Base-by-base conservation (phyloP, 1,140 invertebrate species). In the Pogonus chalceus region DNA sequence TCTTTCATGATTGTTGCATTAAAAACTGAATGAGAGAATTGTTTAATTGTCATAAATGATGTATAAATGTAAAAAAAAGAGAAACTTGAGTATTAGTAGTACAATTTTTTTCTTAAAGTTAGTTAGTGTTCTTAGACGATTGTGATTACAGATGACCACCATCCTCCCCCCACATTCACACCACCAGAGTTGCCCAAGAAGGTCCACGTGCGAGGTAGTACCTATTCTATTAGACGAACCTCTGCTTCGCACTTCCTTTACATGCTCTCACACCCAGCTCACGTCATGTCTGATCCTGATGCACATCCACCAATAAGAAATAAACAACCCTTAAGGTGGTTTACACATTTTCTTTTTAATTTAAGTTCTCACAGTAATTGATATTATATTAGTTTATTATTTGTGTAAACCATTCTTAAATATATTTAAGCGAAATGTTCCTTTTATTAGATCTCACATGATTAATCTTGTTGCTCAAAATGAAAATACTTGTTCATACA, bases 171-270 rank as follows among this genome's bases (percentile, higher is more conserved):
- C 76, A 90, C 88, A 79, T 92, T 91, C 81, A 93, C 90, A 78
- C 89, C 90, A 80, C 90, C 90, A 83, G 90, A 93, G 85, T 87
- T 93, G 80, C 90, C 90, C 78, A 93, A 93, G 84, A 88, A 90
- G 84, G 88, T 91, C 82, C 90, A 92, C 86, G 82, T 91, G 76
- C 83, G 89, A 91, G 88, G 89, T 92, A 90, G 75, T 55, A 49
- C 20, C 10, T 23, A 43, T 16, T 18, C 37, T 43, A 10, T 43
- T 18, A 12, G 9, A 43, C 9, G 18, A 9, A 43, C 18, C 37
- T 4, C 37, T 43, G 37, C 37, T 43, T 43, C 37, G 37, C 37
- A 43, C 37, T 43, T 43, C 26, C 26, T 31, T 31, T 14, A 31
- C 14, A 4, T 7, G 26, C n/a, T n/a, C n/a, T 7, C 26, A 31